phyloP scores from a whole-genome alignment of 2,113 vertebrate genomes.

The Chloroceryle aenea region DNA sequence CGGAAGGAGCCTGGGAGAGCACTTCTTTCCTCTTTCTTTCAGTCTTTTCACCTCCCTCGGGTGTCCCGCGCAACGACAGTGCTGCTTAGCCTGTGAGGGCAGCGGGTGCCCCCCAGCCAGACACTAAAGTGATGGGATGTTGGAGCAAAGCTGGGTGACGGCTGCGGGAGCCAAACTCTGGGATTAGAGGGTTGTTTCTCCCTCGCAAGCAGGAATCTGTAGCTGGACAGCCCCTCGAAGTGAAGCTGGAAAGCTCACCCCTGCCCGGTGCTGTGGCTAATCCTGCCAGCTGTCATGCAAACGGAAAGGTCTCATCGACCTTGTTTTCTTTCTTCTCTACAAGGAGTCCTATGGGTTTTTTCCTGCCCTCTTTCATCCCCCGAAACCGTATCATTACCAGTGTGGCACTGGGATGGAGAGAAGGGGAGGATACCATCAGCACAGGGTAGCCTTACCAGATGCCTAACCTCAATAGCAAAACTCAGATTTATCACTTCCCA shows the following conservation, averaged over 20 bases:
- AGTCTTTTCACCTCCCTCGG: background rate
- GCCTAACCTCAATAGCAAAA: background rate
- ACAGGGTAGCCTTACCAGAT: background rate
- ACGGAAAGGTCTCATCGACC: constrained; percentile 6
- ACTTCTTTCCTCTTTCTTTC: background rate
- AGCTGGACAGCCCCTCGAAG: background rate
- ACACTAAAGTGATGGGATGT: background rate
- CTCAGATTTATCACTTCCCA: constrained; percentile 39
- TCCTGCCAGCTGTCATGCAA: background rate
- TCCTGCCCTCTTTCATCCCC: background rate
- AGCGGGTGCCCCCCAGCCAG: background rate
- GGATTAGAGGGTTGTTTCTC: background rate
- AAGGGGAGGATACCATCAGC: background rate
- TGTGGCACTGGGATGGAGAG: constrained; percentile 4
- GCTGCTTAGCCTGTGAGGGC: background rate
- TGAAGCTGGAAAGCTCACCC: background rate
- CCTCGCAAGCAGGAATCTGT: background rate
- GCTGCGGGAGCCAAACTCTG: background rate
- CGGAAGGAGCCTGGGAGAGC: background rate
- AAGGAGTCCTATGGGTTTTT: background rate
- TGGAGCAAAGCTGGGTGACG: background rate
- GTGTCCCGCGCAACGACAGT: background rate
- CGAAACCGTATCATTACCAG: background rate
- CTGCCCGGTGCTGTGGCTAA: background rate
- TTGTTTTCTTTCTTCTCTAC: background rate